A percentile compares a stretch with the other conserved stretches of the same genome.
Evolutionary conservation across 2,113 vertebrate genomes (phyloP).

Genomic region (Motacilla alba): DNA sequence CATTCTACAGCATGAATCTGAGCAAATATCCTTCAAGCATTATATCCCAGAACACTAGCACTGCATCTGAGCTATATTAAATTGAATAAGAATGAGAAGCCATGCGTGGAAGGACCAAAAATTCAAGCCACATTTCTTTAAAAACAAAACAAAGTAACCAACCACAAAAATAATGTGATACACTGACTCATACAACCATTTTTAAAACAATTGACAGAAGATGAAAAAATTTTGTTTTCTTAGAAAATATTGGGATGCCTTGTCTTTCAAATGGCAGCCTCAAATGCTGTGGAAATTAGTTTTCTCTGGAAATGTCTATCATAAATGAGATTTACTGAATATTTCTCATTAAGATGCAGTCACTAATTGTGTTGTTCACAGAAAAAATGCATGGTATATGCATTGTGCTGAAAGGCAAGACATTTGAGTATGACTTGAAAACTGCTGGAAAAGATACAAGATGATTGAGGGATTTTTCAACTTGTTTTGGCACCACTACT

Average conservation of each 20-base stretch:
- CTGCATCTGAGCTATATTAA: constrained; percentile 9
- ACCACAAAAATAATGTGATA: background rate
- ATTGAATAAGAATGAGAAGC: background rate
- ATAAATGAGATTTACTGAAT: constrained; percentile 38
- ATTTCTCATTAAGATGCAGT: constrained; percentile 20
- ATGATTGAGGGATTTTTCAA: constrained; percentile 19
- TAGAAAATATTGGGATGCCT: background rate
- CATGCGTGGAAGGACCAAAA: background rate
- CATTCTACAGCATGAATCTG: background rate
- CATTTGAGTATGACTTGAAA: constrained; percentile 49
- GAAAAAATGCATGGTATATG: background rate
- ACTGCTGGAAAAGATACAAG: constrained; percentile 20
- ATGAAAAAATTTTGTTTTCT: background rate
- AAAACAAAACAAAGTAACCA: background rate
- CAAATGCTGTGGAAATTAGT: background rate
- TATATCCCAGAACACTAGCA: background rate
- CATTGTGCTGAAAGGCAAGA: constrained; percentile 49
- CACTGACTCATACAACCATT: background rate
- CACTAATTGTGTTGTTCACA: constrained; percentile 43
- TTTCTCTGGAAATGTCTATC: constrained; percentile 42
- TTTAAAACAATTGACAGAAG: background rate
- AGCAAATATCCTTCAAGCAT: background rate
- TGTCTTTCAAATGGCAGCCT: background rate
- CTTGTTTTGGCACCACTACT: constrained; percentile 1
- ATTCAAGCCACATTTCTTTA: background rate